Evolutionary conservation across 2,888 invertebrate genomes (phyloP).

Genomic region (Ophraella communa): DNA sequence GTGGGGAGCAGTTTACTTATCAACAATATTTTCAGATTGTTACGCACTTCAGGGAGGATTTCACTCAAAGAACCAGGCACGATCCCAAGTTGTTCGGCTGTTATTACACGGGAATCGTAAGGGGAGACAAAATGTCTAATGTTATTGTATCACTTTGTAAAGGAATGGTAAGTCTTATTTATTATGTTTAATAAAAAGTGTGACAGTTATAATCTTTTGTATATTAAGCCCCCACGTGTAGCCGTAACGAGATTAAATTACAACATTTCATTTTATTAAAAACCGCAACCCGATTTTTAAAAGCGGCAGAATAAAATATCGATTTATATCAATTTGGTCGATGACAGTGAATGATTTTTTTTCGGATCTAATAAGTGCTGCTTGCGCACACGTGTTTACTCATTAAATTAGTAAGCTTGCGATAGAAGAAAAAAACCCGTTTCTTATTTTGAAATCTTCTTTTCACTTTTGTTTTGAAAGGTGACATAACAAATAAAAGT

Average conservation of each 20-base stretch:
- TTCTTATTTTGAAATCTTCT: background rate
- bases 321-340: background rate
- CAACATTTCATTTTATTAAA: background rate
- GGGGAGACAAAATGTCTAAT: constrained; percentile 69
- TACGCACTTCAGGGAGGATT: constrained; percentile 65
- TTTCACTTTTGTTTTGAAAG: background rate
- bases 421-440: background rate
- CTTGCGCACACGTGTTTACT: background rate
- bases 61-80: constrained; percentile 61
- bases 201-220: background rate
- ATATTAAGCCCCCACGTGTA: background rate
- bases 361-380: background rate
- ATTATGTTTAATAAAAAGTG: no score
- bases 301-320: background rate
- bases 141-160: constrained; percentile 77
- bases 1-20: constrained; percentile 62
- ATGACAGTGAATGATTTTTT: background rate
- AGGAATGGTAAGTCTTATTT: constrained; percentile 73
- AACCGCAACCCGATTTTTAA: background rate
- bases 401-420: background rate
- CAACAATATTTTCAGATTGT: constrained; percentile 59
- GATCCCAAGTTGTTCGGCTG: constrained; percentile 66
- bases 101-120: constrained; percentile 72
- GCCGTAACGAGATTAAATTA: background rate
- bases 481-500: no score